phyloP scores from a whole-genome alignment of 37 sponge, comb jelly and placozoan species.

The Theonella swinhoei region DNA sequence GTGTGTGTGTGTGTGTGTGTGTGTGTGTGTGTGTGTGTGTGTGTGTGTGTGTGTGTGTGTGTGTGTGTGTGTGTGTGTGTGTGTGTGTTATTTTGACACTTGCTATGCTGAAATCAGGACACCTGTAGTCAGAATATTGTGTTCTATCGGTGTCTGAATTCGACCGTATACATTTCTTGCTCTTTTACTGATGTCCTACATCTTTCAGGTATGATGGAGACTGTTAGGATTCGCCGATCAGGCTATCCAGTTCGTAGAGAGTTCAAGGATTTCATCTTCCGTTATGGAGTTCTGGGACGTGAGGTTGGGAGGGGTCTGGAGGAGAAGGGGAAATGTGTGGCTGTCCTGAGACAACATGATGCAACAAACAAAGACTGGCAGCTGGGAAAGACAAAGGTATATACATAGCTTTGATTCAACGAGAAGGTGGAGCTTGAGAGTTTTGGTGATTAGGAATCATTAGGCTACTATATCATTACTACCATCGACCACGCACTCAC shows the following conservation, averaged over 20 bases:
- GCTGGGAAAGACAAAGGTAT: conserved; percentile 91
- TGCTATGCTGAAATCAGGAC: too few relatives aligned
- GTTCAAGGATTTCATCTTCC: conserved; percentile 88
- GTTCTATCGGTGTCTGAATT: too few relatives aligned
- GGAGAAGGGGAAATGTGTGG: conserved; percentile 41
- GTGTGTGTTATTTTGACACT: too few relatives aligned
- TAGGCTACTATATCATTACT: too few relatives aligned
- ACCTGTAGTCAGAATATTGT: too few relatives aligned
- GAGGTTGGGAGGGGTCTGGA: conserved; percentile 11
- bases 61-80: too few relatives aligned
- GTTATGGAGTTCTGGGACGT: conserved; percentile 77
- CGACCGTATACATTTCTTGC: too few relatives aligned
- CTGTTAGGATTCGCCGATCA: conserved; percentile 93
- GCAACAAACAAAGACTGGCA: conserved; percentile 85
- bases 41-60: neutral
- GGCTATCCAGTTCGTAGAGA: conserved; percentile 95
- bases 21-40: neutral
- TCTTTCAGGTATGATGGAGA: conserved; percentile 99
- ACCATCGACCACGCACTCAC: too few relatives aligned
- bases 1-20: too few relatives aligned
- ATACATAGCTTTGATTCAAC: neutral
- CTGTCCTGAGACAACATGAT: conserved; percentile 48
- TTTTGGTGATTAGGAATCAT: too few relatives aligned
- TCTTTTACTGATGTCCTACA: too few relatives aligned
- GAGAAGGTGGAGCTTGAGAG: neutral